These are phyloP conservation scores for Troides aeacus DNA, from an alignment of 2,888 invertebrate genomes.

Conservation along the genomic window DNA sequence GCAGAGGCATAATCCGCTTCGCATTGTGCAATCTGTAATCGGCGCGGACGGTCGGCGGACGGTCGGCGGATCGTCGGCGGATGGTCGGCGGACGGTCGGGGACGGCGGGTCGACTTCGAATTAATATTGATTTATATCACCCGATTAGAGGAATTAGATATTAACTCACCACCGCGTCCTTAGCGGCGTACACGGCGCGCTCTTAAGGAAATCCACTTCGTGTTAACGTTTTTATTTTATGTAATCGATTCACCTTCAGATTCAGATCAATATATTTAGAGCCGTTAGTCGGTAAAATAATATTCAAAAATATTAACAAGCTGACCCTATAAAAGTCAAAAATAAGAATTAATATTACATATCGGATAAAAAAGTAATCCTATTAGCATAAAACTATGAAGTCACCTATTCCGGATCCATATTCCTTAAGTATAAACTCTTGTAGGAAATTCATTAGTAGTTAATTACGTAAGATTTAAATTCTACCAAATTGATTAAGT, in stretches of 20 bases:
- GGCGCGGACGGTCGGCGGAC: conserved; percentile 62
- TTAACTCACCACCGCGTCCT: conserved; percentile 55
- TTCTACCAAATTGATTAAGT: too few species aligned
- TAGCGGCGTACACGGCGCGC: conserved; percentile 37
- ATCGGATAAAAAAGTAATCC: too few species aligned
- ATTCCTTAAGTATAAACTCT: too few species aligned
- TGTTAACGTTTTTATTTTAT: not conserved
- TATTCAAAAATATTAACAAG: not conserved
- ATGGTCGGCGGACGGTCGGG: too few species aligned
- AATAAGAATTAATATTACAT: too few species aligned
- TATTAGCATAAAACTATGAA: too few species aligned
- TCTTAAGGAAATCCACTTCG: not conserved
- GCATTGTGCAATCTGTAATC: conserved; percentile 79
- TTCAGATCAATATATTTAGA: not conserved
- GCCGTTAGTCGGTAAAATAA: too few species aligned
- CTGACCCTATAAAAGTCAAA: not conserved
- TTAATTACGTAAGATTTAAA: too few species aligned
- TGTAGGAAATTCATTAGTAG: too few species aligned
- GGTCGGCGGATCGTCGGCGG: too few species aligned
- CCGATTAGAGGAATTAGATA: conserved; percentile 70
- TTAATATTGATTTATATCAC: conserved; percentile 79
- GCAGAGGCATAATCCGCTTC: conserved; percentile 69
- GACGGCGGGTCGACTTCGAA: conserved; percentile 58
- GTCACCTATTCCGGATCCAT: too few species aligned
- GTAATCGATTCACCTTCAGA: not conserved